A percentile compares a stretch with the other conserved stretches of the same genome.
Evolutionary conservation across 2,113 vertebrate genomes (phyloP).

Genomic region (Canis aureus): DNA sequence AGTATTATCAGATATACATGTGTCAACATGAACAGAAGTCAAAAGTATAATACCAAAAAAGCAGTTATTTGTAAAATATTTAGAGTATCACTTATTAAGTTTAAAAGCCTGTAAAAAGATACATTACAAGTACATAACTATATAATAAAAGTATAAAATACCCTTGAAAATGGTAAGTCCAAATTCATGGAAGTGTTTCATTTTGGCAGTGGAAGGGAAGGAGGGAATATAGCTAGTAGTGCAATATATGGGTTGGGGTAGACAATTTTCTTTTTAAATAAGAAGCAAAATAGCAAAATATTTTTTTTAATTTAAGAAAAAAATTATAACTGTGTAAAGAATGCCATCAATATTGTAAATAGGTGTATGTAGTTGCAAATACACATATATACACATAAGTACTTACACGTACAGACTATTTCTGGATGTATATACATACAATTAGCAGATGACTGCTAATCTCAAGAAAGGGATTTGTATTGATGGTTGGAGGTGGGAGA

Average conservation of each 20-base stretch:
- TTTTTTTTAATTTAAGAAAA: neutral
- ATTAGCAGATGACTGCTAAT: neutral
- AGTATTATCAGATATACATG: neutral
- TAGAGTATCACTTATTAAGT: neutral
- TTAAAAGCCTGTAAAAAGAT: neutral
- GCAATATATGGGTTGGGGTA: neutral
- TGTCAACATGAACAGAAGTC: neutral
- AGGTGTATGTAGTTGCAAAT: neutral
- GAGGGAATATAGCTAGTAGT: neutral
- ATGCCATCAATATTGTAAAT: neutral
- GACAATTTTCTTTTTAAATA: neutral
- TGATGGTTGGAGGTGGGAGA: neutral
- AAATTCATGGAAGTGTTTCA: neutral
- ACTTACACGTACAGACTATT: neutral
- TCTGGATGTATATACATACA: neutral
- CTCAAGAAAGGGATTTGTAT: neutral
- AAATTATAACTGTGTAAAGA: neutral
- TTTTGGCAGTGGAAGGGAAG: neutral
- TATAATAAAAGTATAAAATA: constrained; percentile 15
- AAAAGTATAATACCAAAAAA: neutral
- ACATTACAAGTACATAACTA: neutral
- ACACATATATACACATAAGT: neutral
- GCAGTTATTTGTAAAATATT: neutral
- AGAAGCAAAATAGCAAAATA: neutral
- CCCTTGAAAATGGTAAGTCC: constrained; percentile 34